These are phyloP conservation scores for Paralichthys olivaceus DNA, from an alignment of 2,113 vertebrate species.

Conservation along the genomic window DNA sequence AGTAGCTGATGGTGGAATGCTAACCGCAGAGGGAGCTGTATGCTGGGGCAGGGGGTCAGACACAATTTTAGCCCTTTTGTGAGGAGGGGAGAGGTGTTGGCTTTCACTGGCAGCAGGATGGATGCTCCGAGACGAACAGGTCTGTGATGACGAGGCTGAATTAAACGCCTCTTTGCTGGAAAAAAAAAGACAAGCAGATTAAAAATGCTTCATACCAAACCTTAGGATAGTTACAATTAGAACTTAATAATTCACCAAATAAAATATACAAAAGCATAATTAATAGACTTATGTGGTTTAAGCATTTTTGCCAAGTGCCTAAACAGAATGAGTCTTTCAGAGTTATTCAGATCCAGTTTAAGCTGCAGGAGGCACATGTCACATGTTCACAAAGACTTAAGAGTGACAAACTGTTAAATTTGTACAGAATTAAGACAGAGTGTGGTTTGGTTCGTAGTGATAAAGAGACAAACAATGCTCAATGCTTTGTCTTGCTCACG, in stretches of 20 bases:
- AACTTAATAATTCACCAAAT: no score
- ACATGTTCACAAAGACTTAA: no score
- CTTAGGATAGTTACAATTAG: background rate
- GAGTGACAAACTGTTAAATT: no score
- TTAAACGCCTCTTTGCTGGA: conserved; percentile 39
- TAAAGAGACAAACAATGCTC: no score
- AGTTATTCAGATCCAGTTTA: no score
- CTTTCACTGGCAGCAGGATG: conserved; percentile 48
- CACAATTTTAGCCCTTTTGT: conserved; percentile 55
- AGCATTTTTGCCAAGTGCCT: no score
- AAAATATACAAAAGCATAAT: no score
- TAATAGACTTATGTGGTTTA: no score
- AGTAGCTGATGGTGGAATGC: conserved; percentile 39
- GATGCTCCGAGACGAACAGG: conserved; percentile 43
- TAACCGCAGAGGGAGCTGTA: conserved; percentile 24
- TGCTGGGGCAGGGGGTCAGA: conserved; percentile 50
- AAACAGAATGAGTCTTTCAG: no score
- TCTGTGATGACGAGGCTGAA: conserved; percentile 34
- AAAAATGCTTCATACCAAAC: background rate
- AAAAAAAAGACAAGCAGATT: background rate
- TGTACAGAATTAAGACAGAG: no score
- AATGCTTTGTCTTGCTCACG: background rate
- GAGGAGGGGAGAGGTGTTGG: conserved; percentile 36
- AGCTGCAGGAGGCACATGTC: no score
- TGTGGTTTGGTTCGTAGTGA: no score